Percentiles rank a stretch among this genome's conserved stretches.
Evolutionary conservation across 1,140 invertebrate species (phyloP).

Genomic region (Drosophila ercepeae): DNA sequence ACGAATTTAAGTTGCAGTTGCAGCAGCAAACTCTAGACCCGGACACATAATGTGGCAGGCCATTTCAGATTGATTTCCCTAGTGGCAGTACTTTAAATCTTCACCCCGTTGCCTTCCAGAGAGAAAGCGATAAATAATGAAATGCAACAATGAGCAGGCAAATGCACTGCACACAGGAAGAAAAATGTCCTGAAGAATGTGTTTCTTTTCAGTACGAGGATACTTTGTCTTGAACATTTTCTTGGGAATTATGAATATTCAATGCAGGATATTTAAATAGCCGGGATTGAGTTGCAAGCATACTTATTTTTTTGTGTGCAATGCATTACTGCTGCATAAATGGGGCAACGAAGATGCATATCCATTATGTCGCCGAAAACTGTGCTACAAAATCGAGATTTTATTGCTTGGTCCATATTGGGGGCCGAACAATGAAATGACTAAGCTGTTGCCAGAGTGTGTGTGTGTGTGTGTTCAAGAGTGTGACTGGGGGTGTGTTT

Average conservation of each 20-base stretch:
- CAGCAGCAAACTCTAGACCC: constrained; percentile 24
- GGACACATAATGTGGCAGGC: constrained; percentile 8
- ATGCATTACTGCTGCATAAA: constrained; percentile 24
- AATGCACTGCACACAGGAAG: constrained; percentile 15
- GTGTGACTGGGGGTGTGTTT: constrained; percentile 13
- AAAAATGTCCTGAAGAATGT: not conserved
- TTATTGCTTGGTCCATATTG: constrained; percentile 64
- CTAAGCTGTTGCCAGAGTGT: constrained; percentile 46
- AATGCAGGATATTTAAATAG: not conserved
- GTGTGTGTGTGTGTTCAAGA: not conserved
- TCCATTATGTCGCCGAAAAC: constrained; percentile 54
- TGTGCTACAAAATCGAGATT: constrained; percentile 72
- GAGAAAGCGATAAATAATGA: constrained; percentile 50
- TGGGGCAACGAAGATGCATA: constrained; percentile 41
- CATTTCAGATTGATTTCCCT: constrained; percentile 72
- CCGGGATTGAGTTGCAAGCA: not conserved
- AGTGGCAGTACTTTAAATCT: not conserved
- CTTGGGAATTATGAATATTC: not conserved
- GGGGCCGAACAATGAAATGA: constrained; percentile 64
- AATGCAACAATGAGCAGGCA: constrained; percentile 29
- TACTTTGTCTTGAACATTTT: not conserved
- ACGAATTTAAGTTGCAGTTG: constrained; percentile 36
- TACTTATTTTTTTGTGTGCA: constrained; percentile 5
- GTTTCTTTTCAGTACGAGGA: not conserved
- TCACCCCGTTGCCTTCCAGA: not conserved